Conservation (phyloP, 2,888 invertebrate species). For the Trisateles emortualis region DNA sequence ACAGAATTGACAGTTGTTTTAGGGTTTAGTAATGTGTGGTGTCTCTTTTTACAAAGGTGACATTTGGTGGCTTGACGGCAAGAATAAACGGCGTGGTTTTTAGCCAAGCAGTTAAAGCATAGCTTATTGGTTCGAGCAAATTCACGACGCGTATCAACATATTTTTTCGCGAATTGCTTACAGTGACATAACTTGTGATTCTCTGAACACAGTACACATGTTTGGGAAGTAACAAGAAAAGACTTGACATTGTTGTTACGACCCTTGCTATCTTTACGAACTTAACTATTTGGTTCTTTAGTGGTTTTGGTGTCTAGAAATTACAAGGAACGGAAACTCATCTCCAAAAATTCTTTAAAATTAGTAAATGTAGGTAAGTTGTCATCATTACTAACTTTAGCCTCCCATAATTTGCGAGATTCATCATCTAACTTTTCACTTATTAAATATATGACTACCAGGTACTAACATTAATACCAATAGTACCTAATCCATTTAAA, state of each 20-base stretch:
- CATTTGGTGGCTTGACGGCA: conserved; percentile 7
- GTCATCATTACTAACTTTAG: too few relatives aligned
- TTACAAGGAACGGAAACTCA: too few relatives aligned
- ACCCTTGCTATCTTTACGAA: too few relatives aligned
- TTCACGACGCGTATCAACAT: conserved; percentile 9
- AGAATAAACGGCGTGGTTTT: not conserved
- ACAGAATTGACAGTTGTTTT: not conserved
- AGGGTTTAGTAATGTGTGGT: conserved; percentile 19
- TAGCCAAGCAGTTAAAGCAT: conserved; percentile 25
- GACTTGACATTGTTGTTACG: not conserved
- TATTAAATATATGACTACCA: conserved; percentile 16
- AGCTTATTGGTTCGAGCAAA: conserved; percentile 13
- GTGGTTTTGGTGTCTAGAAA: too few relatives aligned
- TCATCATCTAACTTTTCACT: too few relatives aligned
- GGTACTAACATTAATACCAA: conserved; percentile 2
- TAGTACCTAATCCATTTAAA: conserved; percentile 1
- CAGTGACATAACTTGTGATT: conserved; percentile 20
- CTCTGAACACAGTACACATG: conserved; percentile 16
- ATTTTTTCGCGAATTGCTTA: conserved; percentile 21
- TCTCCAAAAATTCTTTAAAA: too few relatives aligned
- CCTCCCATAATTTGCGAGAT: too few relatives aligned
- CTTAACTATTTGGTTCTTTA: too few relatives aligned
- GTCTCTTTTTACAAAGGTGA: conserved; percentile 7
- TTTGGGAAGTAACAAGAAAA: not conserved
- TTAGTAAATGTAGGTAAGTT: too few relatives aligned